A percentile compares a stretch with the other conserved stretches of the same genome.
Conservation (phyloP, 2,113 vertebrate genomes). For the Dissostichus mawsoni region DNA sequence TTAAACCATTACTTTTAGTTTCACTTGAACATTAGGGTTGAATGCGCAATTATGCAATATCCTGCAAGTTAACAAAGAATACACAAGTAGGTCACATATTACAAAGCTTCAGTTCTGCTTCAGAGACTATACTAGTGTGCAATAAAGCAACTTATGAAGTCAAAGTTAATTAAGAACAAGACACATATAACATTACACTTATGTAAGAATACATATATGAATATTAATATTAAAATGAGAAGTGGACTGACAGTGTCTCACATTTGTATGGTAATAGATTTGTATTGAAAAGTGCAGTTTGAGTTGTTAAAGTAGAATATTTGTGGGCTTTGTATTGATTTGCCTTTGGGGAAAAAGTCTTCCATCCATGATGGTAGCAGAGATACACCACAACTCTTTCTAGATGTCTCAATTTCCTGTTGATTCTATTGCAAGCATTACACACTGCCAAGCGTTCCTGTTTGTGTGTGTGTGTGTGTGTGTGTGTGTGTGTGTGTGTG, state of each 20-base stretch:
- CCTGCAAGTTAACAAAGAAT: neutral
- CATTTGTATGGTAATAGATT: neutral
- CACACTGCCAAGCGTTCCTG: too few species aligned
- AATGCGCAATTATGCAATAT: neutral
- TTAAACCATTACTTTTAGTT: neutral
- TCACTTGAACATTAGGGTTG: neutral
- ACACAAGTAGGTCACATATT: too few species aligned
- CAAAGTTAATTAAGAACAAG: neutral
- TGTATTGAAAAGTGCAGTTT: neutral
- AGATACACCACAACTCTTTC: too few species aligned
- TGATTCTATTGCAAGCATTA: too few species aligned
- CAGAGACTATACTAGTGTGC: neutral
- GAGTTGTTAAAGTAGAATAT: neutral
- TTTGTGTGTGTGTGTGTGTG: neutral
- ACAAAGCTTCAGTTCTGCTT: too few species aligned
- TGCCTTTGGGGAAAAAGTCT: neutral
- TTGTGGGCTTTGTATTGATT: neutral
- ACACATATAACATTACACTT: neutral
- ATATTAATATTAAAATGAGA: conserved; percentile 3
- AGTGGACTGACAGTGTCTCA: neutral
- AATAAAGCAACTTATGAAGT: neutral
- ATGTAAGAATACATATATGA: neutral
- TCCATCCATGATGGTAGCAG: too few species aligned
- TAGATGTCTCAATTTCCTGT: too few species aligned
- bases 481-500: neutral